Base-by-base conservation (phyloP, 2,888 invertebrate genomes). In the Dicyrtomina minuta region DNA sequence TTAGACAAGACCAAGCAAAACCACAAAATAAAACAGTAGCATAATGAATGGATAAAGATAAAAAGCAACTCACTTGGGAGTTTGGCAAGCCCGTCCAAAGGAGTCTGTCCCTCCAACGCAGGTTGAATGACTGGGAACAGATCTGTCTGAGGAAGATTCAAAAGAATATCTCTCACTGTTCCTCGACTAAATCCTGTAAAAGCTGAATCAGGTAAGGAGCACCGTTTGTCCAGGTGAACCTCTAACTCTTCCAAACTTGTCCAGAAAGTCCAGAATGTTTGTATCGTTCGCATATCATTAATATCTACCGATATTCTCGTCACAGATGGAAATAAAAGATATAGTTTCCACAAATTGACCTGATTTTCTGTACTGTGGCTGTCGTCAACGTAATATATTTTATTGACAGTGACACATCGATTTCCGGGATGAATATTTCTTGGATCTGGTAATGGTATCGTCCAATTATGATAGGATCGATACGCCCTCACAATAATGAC, bases 181-280 rank as follows among this genome's bases (percentile, higher is more conserved):
- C 26, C 61, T 15, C 41, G n/a, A 20, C 24, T 43, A 20, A 61
- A 43, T 22, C 61, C 61, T 1, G 66, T 66, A 22, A 66, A 59
- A 6, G 66, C 58, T 17, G 49, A n/a, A 17, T 66, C 66, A 1
- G 58, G 49, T 22, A 44, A 39, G 4, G 24, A 13, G n/a, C 44
- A 58, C 22, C 58, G 24, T 17, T 44, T 15, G 12, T 44, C 58
- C 17, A 66, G 41, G 20, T 59, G 59, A 58, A 66, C 59, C 46
- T 66, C 66, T 1, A 66, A 33, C 17, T 66, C 66, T 59, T 66
- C 58, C 17, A 66, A 22, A 5, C 15, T 22, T 4, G 55, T 56
- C 66, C 66, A 66, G 20, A 66, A 59, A 20, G 66, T 66, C 66
- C 66, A 66, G 12, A 66, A 49, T 13, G 64, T 44, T 24, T 64